Base-by-base conservation (phyloP, 2,888 invertebrate genomes). In the Folsomia manolachei region DNA sequence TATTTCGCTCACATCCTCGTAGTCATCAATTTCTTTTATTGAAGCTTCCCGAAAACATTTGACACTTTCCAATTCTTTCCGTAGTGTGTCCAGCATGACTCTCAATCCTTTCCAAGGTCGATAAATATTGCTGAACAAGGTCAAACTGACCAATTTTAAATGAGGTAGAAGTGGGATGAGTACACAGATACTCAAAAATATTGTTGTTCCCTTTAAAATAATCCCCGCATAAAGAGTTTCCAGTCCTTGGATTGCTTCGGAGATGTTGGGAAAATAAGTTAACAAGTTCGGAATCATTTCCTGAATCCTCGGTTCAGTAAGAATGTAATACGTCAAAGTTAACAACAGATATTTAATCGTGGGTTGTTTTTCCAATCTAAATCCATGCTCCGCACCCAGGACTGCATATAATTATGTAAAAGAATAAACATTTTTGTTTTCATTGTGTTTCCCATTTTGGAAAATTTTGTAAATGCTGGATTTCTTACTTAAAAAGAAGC, bases 351-450 rank as follows among this genome's bases (percentile, higher is more conserved):
- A 91, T 0, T 87, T 73, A 0, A 88, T 85, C 1, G 90, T 89
- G 0, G 91, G 92, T 66, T 7, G n/a, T 9, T 66, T 7, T 23
- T 66, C 26, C n/a, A 66, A 24, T 52, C 91, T 88, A 62, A 91
- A 83, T 1, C 91, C 91, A 83, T 91, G 90, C 82, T 91, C 91
- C 71, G 91, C 83, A 1, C 90, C 91, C 66, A 92, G 88, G 0
- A 91, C 77, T 77, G 69, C 19, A 56, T 71, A 53, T 19, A 63
- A 51, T 69, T 21, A 39, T 9, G 39, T 9, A 39, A 4, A 14
- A 39, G 39, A 39, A 39, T n/a, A 39, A 39, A 39, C 14, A 39
- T 14, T 39, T 9, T 14, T 14, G 14, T 14, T 39, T 39, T 4
- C 39, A 39, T 39, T 39, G n/a, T n/a, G n/a, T n/a, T n/a, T n/a